Evolutionary conservation across 2,888 invertebrate species (phyloP), one percentile per base, ranked within the genome.

Genomic region (Hedychridium roseum): DNA sequence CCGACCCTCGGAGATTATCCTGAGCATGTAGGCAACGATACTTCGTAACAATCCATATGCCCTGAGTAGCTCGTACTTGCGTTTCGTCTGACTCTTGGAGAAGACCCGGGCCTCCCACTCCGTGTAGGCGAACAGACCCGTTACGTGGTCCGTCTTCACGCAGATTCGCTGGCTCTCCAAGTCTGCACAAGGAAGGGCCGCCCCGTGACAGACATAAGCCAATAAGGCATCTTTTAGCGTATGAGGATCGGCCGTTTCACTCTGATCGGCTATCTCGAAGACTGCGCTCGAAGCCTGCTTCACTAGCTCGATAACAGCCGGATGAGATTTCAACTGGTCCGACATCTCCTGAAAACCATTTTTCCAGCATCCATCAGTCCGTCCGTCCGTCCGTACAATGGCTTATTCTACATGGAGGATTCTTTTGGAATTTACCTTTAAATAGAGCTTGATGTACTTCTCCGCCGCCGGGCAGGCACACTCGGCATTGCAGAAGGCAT

Each of bases 31-130:
- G 30, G 89, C 87, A 0, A 88, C 91, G 37, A 94, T 88, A 69
- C 91, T 91, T 16, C 89, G 84, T 35, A 95, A 85, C 64, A 95
- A 81, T 4, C 95, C 94, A 66, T 94, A 93, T 0, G 93, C 89
- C 43, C 88, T 82, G 15, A 94, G 74, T 42, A 91, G 73, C 0
- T 90, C 76, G 20, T 73, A 68, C 37, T 74, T 76, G 31, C 83
- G 82, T 2, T 81, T 80, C 62, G 81, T 84, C 57, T 82, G 60
- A 56, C 89, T 83, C 78, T 87, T 80, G 53, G 85, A 75, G 76
- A 89, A 79, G 53, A 86, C 85, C 11, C 83, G 82, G n/a, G 85
- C 83, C 60, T 91, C 88, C 89, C 91, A 92, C 66, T 93, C 91
- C 31, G 91, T 85, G 70, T 91, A 93, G 0, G 91, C 86, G 73